Conservation (phyloP, 2,888 invertebrate genomes). For the Ethmia dodecea region DNA sequence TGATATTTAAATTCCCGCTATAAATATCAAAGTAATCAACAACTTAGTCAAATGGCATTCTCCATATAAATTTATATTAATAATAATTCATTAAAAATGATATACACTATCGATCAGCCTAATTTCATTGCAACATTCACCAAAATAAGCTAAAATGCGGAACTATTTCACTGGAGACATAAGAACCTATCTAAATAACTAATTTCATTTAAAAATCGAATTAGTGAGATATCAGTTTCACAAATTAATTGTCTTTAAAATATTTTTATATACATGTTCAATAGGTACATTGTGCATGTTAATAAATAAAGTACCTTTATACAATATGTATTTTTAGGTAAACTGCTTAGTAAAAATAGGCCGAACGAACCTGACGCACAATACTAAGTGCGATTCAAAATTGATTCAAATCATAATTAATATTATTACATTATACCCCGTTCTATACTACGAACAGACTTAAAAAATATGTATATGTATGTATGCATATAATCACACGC, state of each 20-base stretch:
- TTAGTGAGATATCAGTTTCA: conserved; percentile 9
- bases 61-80: conserved; percentile 27
- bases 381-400: conserved; percentile 11
- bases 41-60: conserved; percentile 43
- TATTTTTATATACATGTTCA: conserved; percentile 6
- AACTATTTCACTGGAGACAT: conserved; percentile 26
- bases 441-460: conserved; percentile 20
- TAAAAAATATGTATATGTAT: conserved; percentile 16
- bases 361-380: conserved; percentile 20
- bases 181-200: conserved; percentile 17
- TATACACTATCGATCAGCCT: conserved; percentile 24
- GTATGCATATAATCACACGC: conserved; percentile 18
- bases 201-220: conserved; percentile 13
- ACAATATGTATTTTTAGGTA: not conserved
- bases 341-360: conserved; percentile 21
- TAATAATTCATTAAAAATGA: conserved; percentile 27
- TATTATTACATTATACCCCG: conserved; percentile 16
- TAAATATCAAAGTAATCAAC: conserved; percentile 43
- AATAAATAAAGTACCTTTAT: conserved; percentile 9
- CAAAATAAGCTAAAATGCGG: conserved; percentile 13
- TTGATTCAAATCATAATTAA: too few relatives aligned
- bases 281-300: conserved; percentile 8
- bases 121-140: conserved; percentile 22
- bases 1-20: conserved; percentile 39
- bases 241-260: conserved; percentile 6